Percentiles rank a stretch among this genome's conserved stretches.
Evolutionary conservation across 2,888 invertebrate genomes (phyloP).

Genomic region (Athalia circularis): DNA sequence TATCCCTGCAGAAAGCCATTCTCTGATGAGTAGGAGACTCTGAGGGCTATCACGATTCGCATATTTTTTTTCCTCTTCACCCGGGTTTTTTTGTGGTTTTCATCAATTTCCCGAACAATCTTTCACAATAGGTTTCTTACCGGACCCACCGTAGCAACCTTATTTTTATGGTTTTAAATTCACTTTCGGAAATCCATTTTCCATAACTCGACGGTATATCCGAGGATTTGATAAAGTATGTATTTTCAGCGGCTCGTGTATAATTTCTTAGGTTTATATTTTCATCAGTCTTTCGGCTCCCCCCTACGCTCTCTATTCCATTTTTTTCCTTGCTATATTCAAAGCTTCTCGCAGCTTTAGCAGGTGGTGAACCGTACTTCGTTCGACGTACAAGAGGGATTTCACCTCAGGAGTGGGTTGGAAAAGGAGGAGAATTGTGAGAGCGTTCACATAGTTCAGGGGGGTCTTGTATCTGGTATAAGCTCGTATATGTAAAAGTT

Average conservation of each 20-base stretch:
- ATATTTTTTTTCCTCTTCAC: not conserved
- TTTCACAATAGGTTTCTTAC: too few relatives aligned
- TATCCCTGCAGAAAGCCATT: too few relatives aligned
- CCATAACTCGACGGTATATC: not conserved
- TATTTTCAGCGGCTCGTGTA: conserved; percentile 14
- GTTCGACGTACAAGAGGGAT: too few relatives aligned
- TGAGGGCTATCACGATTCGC: not conserved
- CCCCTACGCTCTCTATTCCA: not conserved
- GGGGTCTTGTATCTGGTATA: too few relatives aligned
- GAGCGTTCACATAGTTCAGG: too few relatives aligned
- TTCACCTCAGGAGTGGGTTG: too few relatives aligned
- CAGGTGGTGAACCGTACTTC: too few relatives aligned
- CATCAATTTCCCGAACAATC: not conserved
- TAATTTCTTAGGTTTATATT: conserved; percentile 2
- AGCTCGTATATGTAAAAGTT: too few relatives aligned
- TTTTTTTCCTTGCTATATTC: not conserved
- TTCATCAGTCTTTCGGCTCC: conserved; percentile 4
- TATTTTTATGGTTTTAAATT: too few relatives aligned
- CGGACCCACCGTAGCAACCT: too few relatives aligned
- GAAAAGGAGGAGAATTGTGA: too few relatives aligned
- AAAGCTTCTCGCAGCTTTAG: too few relatives aligned
- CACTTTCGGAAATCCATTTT: not conserved
- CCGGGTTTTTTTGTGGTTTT: not conserved
- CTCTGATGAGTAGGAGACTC: not conserved
- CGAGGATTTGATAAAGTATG: not conserved